Conservation (phyloP, 2,888 invertebrate genomes). For the Thereva unica region DNA sequence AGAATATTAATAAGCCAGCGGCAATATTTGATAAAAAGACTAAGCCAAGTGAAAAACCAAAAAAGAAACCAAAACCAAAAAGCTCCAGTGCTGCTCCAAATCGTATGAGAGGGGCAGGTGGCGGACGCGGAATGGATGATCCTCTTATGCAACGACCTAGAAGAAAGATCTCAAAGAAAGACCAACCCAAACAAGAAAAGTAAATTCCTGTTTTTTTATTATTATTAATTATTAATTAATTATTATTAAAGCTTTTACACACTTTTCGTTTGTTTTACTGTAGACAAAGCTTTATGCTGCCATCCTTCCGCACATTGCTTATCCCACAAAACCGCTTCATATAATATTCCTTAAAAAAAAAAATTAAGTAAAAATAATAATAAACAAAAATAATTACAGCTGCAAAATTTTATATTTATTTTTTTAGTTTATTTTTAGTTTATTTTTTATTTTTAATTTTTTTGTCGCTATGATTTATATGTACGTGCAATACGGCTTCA, state of each 20-base stretch:
- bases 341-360: no score
- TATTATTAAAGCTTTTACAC: slow-evolving; percentile 31
- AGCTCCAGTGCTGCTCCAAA: slow-evolving; percentile 52
- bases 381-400: no score
- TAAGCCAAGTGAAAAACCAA: slow-evolving; percentile 36
- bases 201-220: slow-evolving; percentile 36
- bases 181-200: slow-evolving; percentile 50
- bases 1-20: not conserved
- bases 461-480: no score
- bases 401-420: no score
- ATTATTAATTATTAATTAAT: no score
- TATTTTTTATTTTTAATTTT: no score
- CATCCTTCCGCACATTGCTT: slow-evolving; percentile 24
- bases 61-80: slow-evolving; percentile 51
- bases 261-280: slow-evolving; percentile 29
- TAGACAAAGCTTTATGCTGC: slow-evolving; percentile 22
- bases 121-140: slow-evolving; percentile 52
- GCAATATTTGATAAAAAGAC: slow-evolving; percentile 19
- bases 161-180: slow-evolving; percentile 46
- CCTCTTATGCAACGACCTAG: slow-evolving; percentile 56
- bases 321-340: slow-evolving; percentile 22
- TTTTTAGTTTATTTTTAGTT: no score
- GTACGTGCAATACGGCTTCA: no score
- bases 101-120: slow-evolving; percentile 45
- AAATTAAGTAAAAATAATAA: no score